These are phyloP conservation scores for Stercorarius parasiticus DNA, from an alignment of 2,113 vertebrate genomes.

Conservation along the genomic window DNA sequence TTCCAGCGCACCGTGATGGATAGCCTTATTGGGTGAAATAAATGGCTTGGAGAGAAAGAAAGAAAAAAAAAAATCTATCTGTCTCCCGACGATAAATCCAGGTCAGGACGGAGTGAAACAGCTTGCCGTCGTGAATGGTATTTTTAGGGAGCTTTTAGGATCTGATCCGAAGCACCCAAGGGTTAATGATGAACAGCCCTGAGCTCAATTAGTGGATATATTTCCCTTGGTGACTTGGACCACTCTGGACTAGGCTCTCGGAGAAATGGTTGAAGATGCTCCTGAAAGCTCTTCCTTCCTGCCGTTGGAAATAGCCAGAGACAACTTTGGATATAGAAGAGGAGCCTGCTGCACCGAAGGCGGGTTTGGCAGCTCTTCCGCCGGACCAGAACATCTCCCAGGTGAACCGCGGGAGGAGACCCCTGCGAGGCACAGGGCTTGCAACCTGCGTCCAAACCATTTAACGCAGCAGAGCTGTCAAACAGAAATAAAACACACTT, in stretches of 20 bases:
- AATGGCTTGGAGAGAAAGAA: background rate
- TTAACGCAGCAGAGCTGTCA: background rate
- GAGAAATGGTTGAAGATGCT: background rate
- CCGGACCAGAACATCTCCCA: background rate
- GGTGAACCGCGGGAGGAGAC: background rate
- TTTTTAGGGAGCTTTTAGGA: conserved; percentile 29
- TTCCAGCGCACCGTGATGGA: conserved; percentile 4
- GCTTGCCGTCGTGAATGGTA: background rate
- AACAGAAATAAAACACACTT: background rate
- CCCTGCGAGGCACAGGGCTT: background rate
- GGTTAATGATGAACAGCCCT: background rate
- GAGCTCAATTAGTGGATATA: background rate
- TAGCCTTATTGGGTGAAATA: background rate
- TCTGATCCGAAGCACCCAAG: background rate
- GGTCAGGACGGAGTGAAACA: background rate
- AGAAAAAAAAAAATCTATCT: background rate
- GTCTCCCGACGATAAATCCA: conserved; percentile 30
- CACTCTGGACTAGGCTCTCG: background rate
- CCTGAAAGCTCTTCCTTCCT: conserved; percentile 12
- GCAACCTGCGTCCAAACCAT: fast-evolving
- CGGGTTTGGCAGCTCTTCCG: background rate
- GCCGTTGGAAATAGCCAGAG: background rate
- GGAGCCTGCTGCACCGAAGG: background rate
- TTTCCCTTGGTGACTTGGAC: background rate
- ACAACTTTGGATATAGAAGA: background rate